phyloP scores from a whole-genome alignment of 1,140 invertebrate genomes.

The Ceratitis capitata region DNA sequence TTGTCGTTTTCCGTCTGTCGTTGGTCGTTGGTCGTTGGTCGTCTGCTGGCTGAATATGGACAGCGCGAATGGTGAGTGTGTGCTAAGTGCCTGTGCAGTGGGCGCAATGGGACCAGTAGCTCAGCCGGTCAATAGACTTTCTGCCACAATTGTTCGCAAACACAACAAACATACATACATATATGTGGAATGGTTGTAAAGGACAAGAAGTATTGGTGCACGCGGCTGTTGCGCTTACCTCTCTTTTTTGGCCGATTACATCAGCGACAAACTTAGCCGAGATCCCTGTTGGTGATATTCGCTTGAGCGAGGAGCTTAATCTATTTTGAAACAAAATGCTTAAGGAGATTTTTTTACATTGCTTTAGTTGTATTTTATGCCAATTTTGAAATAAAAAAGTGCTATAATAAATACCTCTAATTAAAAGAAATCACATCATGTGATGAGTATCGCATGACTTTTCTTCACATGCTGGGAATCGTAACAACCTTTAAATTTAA shows the following conservation, averaged over 20 bases:
- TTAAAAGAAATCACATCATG: no score
- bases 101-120: constrained; percentile 32
- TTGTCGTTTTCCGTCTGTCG: not conserved
- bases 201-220: no score
- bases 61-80: no score
- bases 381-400: no score
- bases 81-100: not conserved
- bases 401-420: no score
- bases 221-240: not conserved
- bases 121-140: constrained; percentile 34
- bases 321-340: no score
- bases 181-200: not conserved
- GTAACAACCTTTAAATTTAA: no score
- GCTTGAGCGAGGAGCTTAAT: not conserved
- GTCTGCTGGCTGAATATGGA: no score
- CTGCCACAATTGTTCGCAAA: not conserved
- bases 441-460: no score
- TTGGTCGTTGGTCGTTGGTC: not conserved
- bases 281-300: not conserved
- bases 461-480: no score
- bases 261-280: not conserved
- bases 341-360: not conserved
- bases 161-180: not conserved
- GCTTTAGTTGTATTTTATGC: no score
- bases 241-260: not conserved